phyloP scores from a whole-genome alignment of 2,797 vertebrate species.

The Mus spretus region DNA sequence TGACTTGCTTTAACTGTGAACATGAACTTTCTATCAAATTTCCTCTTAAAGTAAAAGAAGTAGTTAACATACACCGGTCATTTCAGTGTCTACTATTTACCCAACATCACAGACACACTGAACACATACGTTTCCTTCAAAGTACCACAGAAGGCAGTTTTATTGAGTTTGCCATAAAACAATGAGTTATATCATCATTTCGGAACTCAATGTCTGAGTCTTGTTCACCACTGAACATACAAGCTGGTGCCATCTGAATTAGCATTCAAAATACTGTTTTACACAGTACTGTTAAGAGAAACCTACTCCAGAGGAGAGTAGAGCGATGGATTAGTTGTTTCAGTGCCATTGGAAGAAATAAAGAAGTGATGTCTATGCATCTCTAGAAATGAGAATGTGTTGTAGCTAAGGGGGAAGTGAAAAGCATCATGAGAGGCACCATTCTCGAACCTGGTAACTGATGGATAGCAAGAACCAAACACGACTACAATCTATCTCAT shows the following conservation, averaged over 20 bases:
- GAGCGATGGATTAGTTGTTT: neutral
- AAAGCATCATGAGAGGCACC: neutral
- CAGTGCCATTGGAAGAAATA: neutral
- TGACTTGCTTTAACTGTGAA: neutral
- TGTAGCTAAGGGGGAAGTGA: neutral
- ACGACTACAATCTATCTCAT: neutral
- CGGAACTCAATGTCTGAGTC: neutral
- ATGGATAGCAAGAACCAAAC: neutral
- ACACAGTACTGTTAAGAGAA: neutral
- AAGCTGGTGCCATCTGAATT: neutral
- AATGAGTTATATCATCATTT: neutral
- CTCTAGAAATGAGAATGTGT: neutral
- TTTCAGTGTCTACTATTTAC: neutral
- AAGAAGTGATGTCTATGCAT: neutral
- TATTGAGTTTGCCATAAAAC: constrained; percentile 16
- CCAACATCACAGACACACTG: neutral
- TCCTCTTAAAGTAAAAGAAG: constrained; percentile 28
- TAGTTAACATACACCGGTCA: neutral
- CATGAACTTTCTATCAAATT: neutral
- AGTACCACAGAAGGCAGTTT: neutral
- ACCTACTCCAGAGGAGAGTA: neutral
- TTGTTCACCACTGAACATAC: neutral
- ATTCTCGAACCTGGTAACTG: neutral
- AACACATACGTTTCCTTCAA: neutral
- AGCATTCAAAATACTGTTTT: constrained; percentile 3